Evolutionary conservation across 64 coral and sea anemone species (phyloP), one percentile per base, ranked within the genome.

Genomic region (Dendronephthya gigantea): DNA sequence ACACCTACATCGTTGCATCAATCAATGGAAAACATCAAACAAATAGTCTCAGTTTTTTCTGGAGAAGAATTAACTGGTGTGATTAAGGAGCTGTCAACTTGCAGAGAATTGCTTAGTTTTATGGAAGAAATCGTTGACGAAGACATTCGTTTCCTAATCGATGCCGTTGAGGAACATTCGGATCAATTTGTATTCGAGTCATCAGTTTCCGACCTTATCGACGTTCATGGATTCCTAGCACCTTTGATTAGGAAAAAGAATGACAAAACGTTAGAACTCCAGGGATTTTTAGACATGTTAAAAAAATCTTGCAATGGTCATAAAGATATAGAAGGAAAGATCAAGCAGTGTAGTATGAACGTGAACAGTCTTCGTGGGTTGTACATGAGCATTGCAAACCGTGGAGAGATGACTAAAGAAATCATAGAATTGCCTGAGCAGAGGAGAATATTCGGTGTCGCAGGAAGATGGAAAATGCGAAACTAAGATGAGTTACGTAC

Each of bases 331-430:
- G 94, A 91, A 68, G 94, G 89, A 0, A 97, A 97, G 72, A 91
- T 97, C 70, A 85, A 89, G 10, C 39, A 41, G 81, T 93, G 89
- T 16, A 86, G 94, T 36, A 43, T 35, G 36, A 92, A 92, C 35
- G 94, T 97, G 25, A 91, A 97, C 49, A 97, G 94, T 51, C 82
- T 97, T 1, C 43, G 86, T 59, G 92, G 90, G 23, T 79, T 97
- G 0, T 91, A 97, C 87, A 91, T 66, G 68, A 97, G 86, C 36
- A 76, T 97, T 39, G 89, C 91, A 39, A 97, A 93, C 49, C 84
- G 94, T 48, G 94, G 91, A 32, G 94, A 97, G 29, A 87, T 97
- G 75, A 97, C 94, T 28, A 93, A 93, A 82, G 91, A 97, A 79
- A 91, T 97, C 32, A 93, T 97, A 51, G 13, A 97, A 88, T 89